Percentiles rank a stretch among this genome's conserved stretches.
Conservation (phyloP, 2,113 vertebrate genomes). For the Archocentrus centrarchus region DNA sequence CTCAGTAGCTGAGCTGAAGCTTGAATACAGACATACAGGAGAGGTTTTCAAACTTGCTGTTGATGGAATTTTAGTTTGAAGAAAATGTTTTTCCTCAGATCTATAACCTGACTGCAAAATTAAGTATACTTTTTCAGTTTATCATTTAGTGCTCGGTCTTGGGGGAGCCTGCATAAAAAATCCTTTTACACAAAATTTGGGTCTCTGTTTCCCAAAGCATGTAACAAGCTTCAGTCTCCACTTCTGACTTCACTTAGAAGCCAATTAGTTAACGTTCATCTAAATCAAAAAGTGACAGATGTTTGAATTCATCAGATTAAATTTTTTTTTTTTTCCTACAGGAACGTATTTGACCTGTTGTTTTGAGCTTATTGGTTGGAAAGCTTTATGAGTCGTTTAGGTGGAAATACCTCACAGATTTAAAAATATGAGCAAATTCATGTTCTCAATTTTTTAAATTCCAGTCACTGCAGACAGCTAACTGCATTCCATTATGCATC, state of each 20-base stretch:
- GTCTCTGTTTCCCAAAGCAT: neutral
- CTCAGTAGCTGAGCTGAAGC: neutral
- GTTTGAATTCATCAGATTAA: neutral
- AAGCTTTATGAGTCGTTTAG: neutral
- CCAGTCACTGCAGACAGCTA: neutral
- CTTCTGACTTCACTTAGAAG: neutral
- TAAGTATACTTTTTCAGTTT: neutral
- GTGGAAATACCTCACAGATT: neutral
- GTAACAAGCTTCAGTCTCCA: neutral
- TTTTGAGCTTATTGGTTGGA: neutral
- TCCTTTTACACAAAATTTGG: neutral
- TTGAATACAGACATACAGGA: neutral
- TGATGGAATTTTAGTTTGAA: neutral
- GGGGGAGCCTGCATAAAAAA: neutral
- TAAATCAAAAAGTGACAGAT: neutral
- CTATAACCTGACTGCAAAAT: neutral
- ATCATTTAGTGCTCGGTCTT: neutral
- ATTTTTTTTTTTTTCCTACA: neutral
- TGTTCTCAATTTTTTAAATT: neutral
- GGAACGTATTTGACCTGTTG: neutral
- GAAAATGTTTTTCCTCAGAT: neutral
- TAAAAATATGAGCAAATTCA: neutral
- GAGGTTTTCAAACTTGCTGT: neutral
- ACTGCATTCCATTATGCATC: neutral
- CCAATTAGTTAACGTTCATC: neutral